These are phyloP conservation scores for Erethizon dorsatum DNA, from an alignment of 2,797 vertebrate species.

Conservation along the genomic window DNA sequence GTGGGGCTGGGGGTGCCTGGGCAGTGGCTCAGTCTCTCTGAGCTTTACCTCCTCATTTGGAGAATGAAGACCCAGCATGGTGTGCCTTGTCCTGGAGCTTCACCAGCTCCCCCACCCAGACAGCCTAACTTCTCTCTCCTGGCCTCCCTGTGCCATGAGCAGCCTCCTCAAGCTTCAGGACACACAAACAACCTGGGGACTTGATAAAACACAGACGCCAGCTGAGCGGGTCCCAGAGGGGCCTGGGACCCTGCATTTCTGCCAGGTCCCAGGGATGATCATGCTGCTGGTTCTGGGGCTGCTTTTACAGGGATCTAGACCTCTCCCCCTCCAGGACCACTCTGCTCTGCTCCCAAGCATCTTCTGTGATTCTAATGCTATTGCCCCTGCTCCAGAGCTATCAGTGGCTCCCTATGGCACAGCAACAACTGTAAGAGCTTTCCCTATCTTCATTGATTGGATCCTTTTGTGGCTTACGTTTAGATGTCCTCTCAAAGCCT, in stretches of 20 bases:
- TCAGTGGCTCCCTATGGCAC: rapidly evolving
- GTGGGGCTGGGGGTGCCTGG: too few species aligned
- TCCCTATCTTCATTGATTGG: rapidly evolving
- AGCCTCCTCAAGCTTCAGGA: neutral
- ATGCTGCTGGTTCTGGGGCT: neutral
- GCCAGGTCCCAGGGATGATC: neutral
- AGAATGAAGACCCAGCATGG: neutral
- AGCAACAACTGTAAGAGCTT: neutral
- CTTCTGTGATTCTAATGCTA: neutral
- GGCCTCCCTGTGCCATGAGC: neutral
- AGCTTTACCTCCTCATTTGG: neutral
- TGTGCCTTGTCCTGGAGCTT: neutral
- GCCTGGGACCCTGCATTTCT: neutral
- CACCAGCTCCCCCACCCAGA: neutral
- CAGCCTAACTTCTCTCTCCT: rapidly evolving
- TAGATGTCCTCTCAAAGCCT: neutral
- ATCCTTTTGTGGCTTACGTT: neutral
- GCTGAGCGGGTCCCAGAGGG: neutral
- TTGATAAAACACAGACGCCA: neutral
- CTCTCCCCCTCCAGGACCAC: rapidly evolving
- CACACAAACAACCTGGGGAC: neutral
- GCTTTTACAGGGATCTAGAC: rapidly evolving
- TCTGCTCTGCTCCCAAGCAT: neutral
- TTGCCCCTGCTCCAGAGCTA: rapidly evolving
- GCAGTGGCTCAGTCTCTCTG: neutral